phyloP scores from a whole-genome alignment of 2,113 vertebrate species.

The Chaetodon auriga region DNA sequence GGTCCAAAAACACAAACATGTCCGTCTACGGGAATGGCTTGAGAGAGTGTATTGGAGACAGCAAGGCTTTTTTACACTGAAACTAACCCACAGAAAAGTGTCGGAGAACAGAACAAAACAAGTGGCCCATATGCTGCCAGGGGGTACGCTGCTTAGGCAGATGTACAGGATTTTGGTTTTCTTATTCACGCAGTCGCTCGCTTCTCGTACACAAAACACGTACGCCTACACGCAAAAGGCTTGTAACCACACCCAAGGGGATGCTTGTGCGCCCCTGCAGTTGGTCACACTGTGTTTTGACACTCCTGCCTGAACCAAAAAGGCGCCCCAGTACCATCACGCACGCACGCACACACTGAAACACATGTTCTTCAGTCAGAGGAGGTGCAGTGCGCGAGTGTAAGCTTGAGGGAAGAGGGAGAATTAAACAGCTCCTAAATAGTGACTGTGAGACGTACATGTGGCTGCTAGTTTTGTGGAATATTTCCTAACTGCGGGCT shows the following conservation, averaged over 20 bases:
- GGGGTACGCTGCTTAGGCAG: constrained; percentile 76
- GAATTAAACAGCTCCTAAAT: constrained; percentile 68
- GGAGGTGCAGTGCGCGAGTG: constrained; percentile 53
- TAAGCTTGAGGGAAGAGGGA: constrained; percentile 49
- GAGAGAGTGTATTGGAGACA: constrained; percentile 75
- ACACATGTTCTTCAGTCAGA: constrained; percentile 43
- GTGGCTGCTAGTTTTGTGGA: constrained; percentile 59
- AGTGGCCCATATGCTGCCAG: constrained; percentile 71
- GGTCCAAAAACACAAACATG: constrained; percentile 78
- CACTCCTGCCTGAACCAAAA: constrained; percentile 69
- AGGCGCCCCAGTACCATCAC: constrained; percentile 69
- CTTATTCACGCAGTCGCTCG: constrained; percentile 67
- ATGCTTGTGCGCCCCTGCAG: constrained; percentile 71
- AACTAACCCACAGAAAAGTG: constrained; percentile 71
- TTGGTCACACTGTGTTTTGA: constrained; percentile 74
- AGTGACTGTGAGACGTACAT: constrained; percentile 57
- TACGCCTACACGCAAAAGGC: constrained; percentile 72
- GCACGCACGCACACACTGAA: constrained; percentile 25
- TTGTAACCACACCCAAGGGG: constrained; percentile 82
- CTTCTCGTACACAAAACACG: constrained; percentile 48
- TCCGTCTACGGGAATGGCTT: constrained; percentile 81
- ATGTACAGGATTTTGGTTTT: constrained; percentile 82
- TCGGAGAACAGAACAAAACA: constrained; percentile 56
- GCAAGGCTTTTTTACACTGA: constrained; percentile 75
- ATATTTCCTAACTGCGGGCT: constrained; percentile 40